Base-by-base conservation (phyloP, 1,140 invertebrate species). In the Schlechtendalia chinensis region DNA sequence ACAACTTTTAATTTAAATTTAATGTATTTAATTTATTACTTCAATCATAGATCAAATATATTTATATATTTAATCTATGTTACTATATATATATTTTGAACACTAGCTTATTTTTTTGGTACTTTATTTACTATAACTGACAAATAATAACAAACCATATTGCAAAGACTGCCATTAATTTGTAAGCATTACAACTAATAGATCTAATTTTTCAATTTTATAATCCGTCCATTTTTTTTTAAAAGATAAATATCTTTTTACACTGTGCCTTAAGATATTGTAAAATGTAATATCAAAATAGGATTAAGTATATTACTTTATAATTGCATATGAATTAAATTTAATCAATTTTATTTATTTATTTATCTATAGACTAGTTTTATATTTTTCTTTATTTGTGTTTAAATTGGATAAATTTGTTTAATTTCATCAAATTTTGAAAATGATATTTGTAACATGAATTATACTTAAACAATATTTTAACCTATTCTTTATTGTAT, bases 161-260 rank as follows among this genome's bases (percentile, higher is more conserved):
- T 63, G 5, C 63, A 6, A 79, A 79, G 75, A 79, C 75, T 79
- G 75, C 58, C 75, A 79, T 79, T 79, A 19, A 29, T 61, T 29
- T 63, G n/a, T 79, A 79, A 79, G 75, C 22, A 45, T 61, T 27
- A 29, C 3, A 29, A 53, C 19, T 59, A 59, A 63, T 63, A 32
- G 47, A 29, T 79, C 12, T 63, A 27, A 45, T 77, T 47, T 61
- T 22, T 61, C 19, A 77, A 11, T 63, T 39, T 58, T 75, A 19
- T 61, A 79, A 45, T 79, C 75, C 75, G 75, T 79, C 75, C 75
- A 61, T 61, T 50, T 79, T 79, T 53, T 29, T 47, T 47, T 69
- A 24, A 8, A 29, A 11, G 22, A 16, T 12, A 29, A 29, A 14
- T 71, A 50, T 27, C 0, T 45, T 27, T 29, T 54, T 24, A 54